Evolutionary conservation across 1,140 invertebrate genomes (phyloP).

Genomic region (Bombus affinis): DNA sequence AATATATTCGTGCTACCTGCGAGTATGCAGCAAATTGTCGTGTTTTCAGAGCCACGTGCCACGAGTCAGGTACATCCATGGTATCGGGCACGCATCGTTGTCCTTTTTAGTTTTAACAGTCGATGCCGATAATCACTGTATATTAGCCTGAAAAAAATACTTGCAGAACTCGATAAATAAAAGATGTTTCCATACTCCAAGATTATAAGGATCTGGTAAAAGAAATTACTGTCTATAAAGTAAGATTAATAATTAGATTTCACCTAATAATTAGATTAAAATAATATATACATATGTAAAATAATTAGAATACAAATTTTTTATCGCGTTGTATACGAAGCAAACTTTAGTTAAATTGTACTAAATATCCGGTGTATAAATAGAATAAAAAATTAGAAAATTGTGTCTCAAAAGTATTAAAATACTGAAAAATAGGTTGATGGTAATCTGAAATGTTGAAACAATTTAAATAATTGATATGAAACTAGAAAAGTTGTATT

Average conservation of each 20-base stretch:
- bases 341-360: background rate
- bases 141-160: background rate
- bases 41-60: constrained; percentile 76
- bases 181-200: background rate
- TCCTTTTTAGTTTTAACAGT: constrained; percentile 22
- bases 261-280: background rate
- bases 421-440: background rate
- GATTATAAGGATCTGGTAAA: background rate
- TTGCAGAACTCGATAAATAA: background rate
- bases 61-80: constrained; percentile 72
- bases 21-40: constrained; percentile 74
- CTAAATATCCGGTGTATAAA: background rate
- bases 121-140: constrained; percentile 9
- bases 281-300: background rate
- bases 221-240: too few relatives aligned
- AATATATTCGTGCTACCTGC: constrained; percentile 72
- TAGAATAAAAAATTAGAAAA: background rate
- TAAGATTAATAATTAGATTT: background rate
- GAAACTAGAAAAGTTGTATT: background rate
- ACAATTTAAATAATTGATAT: background rate
- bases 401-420: background rate
- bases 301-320: background rate
- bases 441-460: background rate
- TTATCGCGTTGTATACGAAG: background rate
- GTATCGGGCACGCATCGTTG: constrained; percentile 52